Evolutionary conservation across 2,888 invertebrate genomes (phyloP).

Genomic region (Rhimphoctona megacephalus): DNA sequence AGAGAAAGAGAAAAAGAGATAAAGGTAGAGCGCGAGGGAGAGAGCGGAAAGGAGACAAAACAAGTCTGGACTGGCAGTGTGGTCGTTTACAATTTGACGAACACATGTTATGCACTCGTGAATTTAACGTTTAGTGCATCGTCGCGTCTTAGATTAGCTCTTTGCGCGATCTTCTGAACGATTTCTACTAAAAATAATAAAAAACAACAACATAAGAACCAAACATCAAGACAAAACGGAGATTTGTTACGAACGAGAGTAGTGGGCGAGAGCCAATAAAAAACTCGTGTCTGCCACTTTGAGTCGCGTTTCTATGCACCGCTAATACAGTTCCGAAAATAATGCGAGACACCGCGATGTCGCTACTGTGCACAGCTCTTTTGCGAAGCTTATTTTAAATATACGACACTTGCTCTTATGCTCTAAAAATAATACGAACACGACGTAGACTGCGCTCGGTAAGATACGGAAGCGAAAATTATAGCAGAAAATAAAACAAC

Average conservation of each 20-base stretch:
- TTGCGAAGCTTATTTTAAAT: not conserved
- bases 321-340: conserved; percentile 51
- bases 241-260: not conserved
- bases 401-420: not conserved
- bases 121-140: conserved; percentile 5
- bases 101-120: conserved; percentile 17
- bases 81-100: conserved; percentile 34
- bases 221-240: not conserved
- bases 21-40: conserved; percentile 14
- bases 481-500: not conserved
- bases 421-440: conserved; percentile 39
- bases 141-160: not conserved
- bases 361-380: conserved; percentile 26
- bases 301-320: conserved; percentile 20
- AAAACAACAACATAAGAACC: not conserved
- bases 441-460: not conserved
- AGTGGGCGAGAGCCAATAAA: conserved; percentile 38
- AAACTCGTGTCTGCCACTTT: conserved; percentile 27
- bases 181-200: not conserved
- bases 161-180: not conserved
- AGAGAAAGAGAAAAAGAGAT: conserved; percentile 16
- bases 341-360: conserved; percentile 51
- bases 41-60: conserved; percentile 11
- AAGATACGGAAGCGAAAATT: not conserved
- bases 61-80: conserved; percentile 13